A percentile compares a stretch with the other conserved stretches of the same genome.
phyloP scores from a whole-genome alignment of 2,797 vertebrate species.

The Pelobates cultripes region DNA sequence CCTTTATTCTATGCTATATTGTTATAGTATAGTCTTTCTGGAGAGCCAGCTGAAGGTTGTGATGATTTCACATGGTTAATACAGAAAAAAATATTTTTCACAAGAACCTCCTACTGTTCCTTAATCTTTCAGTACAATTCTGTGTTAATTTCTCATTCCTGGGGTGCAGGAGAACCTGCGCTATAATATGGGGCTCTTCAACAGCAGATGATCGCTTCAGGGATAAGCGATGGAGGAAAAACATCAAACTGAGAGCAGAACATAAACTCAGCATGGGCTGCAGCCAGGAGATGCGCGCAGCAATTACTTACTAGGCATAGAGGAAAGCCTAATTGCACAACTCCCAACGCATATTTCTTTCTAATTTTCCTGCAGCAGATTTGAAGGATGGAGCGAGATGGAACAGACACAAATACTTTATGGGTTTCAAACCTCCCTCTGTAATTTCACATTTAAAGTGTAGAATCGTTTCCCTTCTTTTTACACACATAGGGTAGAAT shows the following conservation, averaged over 20 bases:
- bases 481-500: not conserved
- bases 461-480: not conserved
- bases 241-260: conserved; percentile 11
- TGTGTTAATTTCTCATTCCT: conserved; percentile 27
- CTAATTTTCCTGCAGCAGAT: not conserved
- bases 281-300: not conserved
- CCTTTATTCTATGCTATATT: no score
- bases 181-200: not conserved
- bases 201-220: conserved; percentile 7
- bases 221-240: not conserved
- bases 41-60: no score
- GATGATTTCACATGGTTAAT: no score
- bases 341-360: not conserved
- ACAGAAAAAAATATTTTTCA: not conserved
- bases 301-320: not conserved
- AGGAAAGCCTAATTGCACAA: not conserved
- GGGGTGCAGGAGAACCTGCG: conserved; percentile 4
- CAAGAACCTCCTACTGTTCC: conserved; percentile 3
- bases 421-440: not conserved
- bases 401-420: not conserved
- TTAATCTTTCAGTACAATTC: conserved; percentile 12
- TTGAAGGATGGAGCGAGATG: not conserved
- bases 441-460: conserved; percentile 20
- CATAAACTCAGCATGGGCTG: conserved; percentile 20
- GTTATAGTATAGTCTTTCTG: no score